Conservation (phyloP, 2,113 vertebrate genomes). For the Raja brachyura region DNA sequence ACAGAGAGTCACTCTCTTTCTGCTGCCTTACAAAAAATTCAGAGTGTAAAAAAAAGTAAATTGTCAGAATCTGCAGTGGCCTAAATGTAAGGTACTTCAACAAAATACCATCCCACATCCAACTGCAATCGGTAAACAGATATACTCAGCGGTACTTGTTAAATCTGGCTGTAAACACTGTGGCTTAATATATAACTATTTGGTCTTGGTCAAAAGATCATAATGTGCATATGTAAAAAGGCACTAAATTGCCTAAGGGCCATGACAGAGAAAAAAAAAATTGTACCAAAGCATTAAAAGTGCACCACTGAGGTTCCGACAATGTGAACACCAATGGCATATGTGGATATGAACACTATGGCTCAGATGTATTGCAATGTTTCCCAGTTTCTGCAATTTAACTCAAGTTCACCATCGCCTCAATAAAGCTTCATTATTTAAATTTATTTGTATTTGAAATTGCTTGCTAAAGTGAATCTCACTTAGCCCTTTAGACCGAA, state of each 20-base stretch:
- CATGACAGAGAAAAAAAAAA: conserved; percentile 95
- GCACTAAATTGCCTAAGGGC: conserved; percentile 88
- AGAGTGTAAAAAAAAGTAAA: conserved; percentile 54
- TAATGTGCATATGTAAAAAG: conserved; percentile 99
- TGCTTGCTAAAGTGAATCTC: conserved; percentile 19
- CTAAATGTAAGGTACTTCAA: conserved; percentile 78
- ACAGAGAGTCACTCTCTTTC: conserved; percentile 68
- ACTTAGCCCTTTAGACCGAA: conserved; percentile 1
- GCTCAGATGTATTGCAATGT: conserved; percentile 18
- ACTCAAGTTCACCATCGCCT: neutral
- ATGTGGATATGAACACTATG: conserved; percentile 50
- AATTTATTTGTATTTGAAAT: conserved; percentile 22
- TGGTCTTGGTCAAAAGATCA: conserved; percentile 92
- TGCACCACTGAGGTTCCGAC: conserved; percentile 68
- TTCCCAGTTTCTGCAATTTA: neutral
- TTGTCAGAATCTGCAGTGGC: conserved; percentile 70
- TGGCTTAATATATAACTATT: conserved; percentile 79
- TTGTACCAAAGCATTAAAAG: conserved; percentile 96
- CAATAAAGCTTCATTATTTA: conserved; percentile 5
- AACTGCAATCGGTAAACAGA: conserved; percentile 54
- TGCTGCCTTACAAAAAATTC: conserved; percentile 65
- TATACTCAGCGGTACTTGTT: conserved; percentile 97
- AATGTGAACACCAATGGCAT: conserved; percentile 62
- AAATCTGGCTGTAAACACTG: conserved; percentile 73
- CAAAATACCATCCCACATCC: conserved; percentile 66